These are phyloP conservation scores for Himalopsyche kuldschensis DNA, from an alignment of 2,888 invertebrate species.

Conservation along the genomic window DNA sequence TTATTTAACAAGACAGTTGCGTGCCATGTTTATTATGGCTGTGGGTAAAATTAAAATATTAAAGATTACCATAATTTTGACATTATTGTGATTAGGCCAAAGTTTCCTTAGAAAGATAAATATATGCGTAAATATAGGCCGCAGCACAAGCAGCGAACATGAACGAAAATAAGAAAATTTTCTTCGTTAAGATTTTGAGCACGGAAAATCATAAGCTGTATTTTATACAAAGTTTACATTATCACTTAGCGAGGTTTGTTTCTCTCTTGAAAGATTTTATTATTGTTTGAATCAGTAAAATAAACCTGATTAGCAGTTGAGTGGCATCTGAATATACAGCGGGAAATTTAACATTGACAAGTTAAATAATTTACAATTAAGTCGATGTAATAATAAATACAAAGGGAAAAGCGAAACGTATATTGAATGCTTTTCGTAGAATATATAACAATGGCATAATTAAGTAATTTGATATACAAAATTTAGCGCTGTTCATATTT, in stretches of 20 bases:
- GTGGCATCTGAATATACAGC: neutral
- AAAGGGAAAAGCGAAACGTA: neutral
- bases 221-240: neutral
- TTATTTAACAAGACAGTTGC: neutral
- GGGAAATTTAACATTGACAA: neutral
- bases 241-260: neutral
- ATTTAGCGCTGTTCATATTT: too few relatives aligned
- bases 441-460: neutral
- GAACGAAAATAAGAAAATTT: neutral
- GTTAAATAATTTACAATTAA: neutral
- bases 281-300: neutral
- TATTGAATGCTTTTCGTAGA: neutral
- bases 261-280: neutral
- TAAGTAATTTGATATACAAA: too few relatives aligned
- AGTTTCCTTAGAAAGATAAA: neutral
- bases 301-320: neutral
- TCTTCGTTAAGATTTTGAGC: neutral
- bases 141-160: neutral
- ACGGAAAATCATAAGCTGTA: neutral
- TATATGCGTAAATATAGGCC: neutral
- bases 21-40: neutral
- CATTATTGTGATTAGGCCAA: neutral
- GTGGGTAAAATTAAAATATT: neutral
- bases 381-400: neutral
- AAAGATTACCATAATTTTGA: neutral